Conservation (phyloP, 2,888 invertebrate genomes). For the Rugalucina vietnamica region DNA sequence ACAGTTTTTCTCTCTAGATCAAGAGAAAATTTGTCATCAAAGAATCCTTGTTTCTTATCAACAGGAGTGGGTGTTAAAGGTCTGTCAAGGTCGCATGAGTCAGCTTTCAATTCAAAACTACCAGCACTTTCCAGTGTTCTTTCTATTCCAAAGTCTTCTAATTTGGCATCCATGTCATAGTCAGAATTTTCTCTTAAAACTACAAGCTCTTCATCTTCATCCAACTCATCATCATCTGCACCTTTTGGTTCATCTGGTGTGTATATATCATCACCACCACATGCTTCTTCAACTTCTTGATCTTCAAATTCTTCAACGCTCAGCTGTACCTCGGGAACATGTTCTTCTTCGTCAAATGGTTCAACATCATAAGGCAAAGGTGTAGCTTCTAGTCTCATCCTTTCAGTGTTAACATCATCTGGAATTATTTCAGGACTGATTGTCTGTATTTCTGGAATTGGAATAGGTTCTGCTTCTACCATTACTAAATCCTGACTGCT, state of each 20-base stretch:
- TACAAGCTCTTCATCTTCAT: slow-evolving; percentile 62
- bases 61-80: slow-evolving; percentile 85
- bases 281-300: not conserved
- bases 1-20: slow-evolving; percentile 21
- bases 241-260: slow-evolving; percentile 10
- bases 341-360: not conserved
- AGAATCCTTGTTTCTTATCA: slow-evolving; percentile 74
- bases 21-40: slow-evolving; percentile 55
- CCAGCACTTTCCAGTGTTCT: slow-evolving; percentile 49
- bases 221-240: slow-evolving; percentile 50
- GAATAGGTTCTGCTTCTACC: not conserved
- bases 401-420: not conserved
- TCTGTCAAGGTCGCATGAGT: slow-evolving; percentile 85
- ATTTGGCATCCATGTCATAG: slow-evolving; percentile 47
- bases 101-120: slow-evolving; percentile 67
- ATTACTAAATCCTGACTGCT: not conserved
- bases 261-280: not conserved
- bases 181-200: slow-evolving; percentile 54
- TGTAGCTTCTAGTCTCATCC: not conserved
- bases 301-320: not conserved
- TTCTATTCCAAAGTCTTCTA: slow-evolving; percentile 48
- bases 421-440: not conserved
- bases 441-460: not conserved
- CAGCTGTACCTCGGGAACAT: not conserved
- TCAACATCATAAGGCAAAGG: not conserved